These are phyloP conservation scores for Melieria crassipennis DNA, from an alignment of 2,888 invertebrate species.

Conservation along the genomic window DNA sequence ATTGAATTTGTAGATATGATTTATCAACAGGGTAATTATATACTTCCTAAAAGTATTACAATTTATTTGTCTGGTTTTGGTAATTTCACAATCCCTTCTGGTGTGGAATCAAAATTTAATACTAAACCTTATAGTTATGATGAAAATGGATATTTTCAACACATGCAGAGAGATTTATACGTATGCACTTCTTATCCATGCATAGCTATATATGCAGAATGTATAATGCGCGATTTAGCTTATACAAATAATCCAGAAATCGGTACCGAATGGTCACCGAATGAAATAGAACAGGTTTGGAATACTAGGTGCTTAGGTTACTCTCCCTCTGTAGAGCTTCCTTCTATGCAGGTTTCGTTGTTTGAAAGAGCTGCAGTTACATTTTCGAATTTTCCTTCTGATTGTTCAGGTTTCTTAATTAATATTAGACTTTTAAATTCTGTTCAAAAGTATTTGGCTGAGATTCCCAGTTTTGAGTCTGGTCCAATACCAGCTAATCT, in stretches of 20 bases:
- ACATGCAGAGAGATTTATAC: constrained; percentile 4
- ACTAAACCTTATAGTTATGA: constrained; percentile 15
- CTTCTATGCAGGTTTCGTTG: constrained; percentile 1
- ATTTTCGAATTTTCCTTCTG: constrained; percentile 12
- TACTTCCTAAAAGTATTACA: constrained; percentile 19
- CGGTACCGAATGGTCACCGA: background rate
- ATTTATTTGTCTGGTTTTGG: constrained; percentile 26
- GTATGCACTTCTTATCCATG: constrained; percentile 14
- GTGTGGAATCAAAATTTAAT: constrained; percentile 28
- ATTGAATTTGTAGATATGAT: constrained; percentile 33
- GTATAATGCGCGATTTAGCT: constrained; percentile 15
- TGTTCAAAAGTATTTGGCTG: constrained; percentile 32
- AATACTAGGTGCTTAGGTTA: constrained; percentile 28
- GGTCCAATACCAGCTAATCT: no score
- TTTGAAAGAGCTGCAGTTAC: constrained; percentile 12
- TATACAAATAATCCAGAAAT: background rate
- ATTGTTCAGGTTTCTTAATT: constrained; percentile 12
- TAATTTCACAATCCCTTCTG: constrained; percentile 29
- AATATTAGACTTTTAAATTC: constrained; percentile 22
- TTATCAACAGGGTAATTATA: constrained; percentile 29
- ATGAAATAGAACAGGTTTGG: constrained; percentile 21
- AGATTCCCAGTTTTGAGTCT: no score
- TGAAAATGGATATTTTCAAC: constrained; percentile 14
- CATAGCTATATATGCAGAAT: constrained; percentile 16
- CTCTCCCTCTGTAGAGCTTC: constrained; percentile 1